Percentiles rank a stretch among this genome's conserved stretches.
These are phyloP conservation scores for Athalia cordata DNA, from an alignment of 2,888 invertebrate genomes.

Conservation along the genomic window DNA sequence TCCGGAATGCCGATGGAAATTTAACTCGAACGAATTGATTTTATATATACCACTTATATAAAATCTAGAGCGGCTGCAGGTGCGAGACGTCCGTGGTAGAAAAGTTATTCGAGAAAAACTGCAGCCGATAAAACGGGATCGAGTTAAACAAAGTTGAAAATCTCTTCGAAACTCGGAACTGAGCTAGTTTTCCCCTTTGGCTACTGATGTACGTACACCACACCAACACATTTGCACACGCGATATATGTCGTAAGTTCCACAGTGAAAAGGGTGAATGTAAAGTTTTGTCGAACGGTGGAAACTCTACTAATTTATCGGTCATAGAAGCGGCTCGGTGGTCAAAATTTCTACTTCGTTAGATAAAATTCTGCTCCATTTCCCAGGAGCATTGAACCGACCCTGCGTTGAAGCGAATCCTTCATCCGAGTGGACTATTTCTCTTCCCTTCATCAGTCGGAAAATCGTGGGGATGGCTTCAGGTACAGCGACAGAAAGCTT, in stretches of 20 bases:
- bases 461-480: too few species aligned
- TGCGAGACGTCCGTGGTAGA: too few species aligned
- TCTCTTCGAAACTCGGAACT: not conserved
- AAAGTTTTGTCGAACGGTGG: conserved; percentile 8
- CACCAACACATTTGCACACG: too few species aligned
- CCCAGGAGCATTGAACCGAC: conserved; percentile 19
- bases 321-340: conserved; percentile 1
- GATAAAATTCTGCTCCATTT: conserved; percentile 39
- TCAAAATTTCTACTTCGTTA: conserved; percentile 32
- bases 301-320: conserved; percentile 24
- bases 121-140: too few species aligned
- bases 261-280: not conserved
- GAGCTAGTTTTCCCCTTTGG: too few species aligned
- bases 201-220: too few species aligned
- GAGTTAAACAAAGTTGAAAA: not conserved
- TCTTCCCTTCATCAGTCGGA: not conserved
- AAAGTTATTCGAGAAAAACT: too few species aligned
- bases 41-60: too few species aligned
- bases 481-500: too few species aligned
- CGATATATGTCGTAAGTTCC: not conserved
- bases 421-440: not conserved
- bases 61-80: too few species aligned
- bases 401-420: conserved; percentile 16
- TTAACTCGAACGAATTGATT: too few species aligned
- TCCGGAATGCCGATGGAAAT: too few species aligned